Evolutionary conservation across 2,797 vertebrate species (phyloP), one percentile per base, ranked within the genome.

Genomic region (Garrulus glandarius): DNA sequence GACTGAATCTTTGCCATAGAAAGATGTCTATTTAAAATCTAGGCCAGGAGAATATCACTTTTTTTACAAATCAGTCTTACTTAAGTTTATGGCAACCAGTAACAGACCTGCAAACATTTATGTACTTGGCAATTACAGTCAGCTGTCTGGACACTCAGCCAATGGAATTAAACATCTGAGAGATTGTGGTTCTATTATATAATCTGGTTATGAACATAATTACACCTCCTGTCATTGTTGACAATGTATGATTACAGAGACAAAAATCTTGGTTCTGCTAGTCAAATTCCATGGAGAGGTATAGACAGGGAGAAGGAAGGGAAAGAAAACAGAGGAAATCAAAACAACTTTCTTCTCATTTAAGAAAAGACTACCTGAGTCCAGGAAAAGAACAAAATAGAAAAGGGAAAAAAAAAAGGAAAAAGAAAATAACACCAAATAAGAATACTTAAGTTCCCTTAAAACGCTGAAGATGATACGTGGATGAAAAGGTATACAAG

Each of bases 171-270:
- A 93, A 95, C 67, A 77, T 53, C 50, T 53, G 52, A 79, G 83
- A 95, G 63, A 93, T 0, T 86, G 41, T 26, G 39, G 88, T 84
- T 84, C 83, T 90, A 22, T 50, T 34, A 95, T 88, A 92, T 76
- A 92, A 90, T 92, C 80, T 95, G 59, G 65, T 96, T 95, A 90
- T 67, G 83, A 86, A 95, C 52, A 60, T 95, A 94, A 95, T 93
- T 96, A 93, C 81, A 94, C n/a, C 63, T 82, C 77, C 84, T 93
- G 80, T 93, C 91, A 26, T 22, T 92, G 89, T 34, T 84, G 67
- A 93, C 80, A 86, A 44, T 46, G 32, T 76, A 88, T 65, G 34
- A 70, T 92, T 82, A 94, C 13, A 72, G 79, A 94, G 87, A 95
- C 80, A 96, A 93, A 94, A 91, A 88, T 82, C 83, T 88, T 88